These are phyloP conservation scores for Cyphomyrus plagiostoma DNA, from an alignment of 2,113 vertebrate genomes.

Conservation along the genomic window DNA sequence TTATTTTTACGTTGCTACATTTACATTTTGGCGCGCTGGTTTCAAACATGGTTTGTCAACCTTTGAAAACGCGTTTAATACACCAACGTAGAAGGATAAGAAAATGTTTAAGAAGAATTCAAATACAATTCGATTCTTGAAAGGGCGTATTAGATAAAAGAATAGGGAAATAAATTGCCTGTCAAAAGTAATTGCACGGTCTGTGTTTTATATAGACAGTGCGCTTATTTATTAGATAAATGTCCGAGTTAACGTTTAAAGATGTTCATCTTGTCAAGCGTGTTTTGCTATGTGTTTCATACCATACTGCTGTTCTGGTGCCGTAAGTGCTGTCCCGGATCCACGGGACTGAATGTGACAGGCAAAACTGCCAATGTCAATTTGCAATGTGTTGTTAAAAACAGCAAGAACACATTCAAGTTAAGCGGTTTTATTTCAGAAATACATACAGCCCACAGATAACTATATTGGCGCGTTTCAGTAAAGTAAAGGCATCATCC, in stretches of 20 bases:
- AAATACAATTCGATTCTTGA: background rate
- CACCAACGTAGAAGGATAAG: background rate
- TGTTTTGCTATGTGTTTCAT: slow-evolving; percentile 3
- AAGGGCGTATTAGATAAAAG: slow-evolving; percentile 1
- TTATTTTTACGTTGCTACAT: background rate
- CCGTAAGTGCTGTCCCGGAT: background rate
- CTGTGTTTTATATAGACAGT: slow-evolving; percentile 4
- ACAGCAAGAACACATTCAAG: background rate
- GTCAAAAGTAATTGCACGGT: slow-evolving; percentile 2
- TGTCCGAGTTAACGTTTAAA: background rate
- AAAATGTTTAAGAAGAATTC: slow-evolving; percentile 5
- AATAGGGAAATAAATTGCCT: background rate
- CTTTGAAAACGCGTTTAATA: background rate
- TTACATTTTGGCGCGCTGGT: background rate
- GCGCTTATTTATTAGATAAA: slow-evolving; percentile 14
- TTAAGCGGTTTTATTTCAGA: background rate
- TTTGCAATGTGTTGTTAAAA: background rate
- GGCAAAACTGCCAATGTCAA: background rate
- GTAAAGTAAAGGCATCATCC: background rate
- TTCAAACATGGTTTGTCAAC: background rate
- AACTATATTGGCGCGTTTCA: background rate
- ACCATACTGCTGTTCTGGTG: background rate
- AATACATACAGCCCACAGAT: background rate
- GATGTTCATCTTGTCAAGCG: background rate
- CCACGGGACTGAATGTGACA: background rate